These are phyloP conservation scores for Ephydatia muelleri DNA, from an alignment of 37 sponge, comb jelly and placozoan species.

Conservation along the genomic window DNA sequence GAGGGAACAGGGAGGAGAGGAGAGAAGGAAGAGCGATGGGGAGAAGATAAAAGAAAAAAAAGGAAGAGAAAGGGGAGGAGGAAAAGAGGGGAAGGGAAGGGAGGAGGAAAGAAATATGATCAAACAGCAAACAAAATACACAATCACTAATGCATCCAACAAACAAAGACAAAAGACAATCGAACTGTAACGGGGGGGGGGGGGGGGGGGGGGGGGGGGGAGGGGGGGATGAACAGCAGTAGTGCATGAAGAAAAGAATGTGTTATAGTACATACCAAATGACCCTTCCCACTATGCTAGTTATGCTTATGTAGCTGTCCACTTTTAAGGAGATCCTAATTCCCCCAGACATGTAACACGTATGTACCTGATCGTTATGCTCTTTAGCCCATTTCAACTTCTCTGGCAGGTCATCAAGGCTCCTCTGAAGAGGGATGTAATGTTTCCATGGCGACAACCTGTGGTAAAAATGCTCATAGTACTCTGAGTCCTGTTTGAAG, in stretches of 20 bases:
- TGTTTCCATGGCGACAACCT: constrained; percentile 90
- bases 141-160: too few relatives aligned
- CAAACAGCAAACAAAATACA: not conserved
- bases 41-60: too few relatives aligned
- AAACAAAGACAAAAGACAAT: too few relatives aligned
- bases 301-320: not conserved
- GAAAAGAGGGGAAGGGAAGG: not conserved
- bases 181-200: not conserved
- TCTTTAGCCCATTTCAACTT: constrained; percentile 83
- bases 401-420: constrained; percentile 87
- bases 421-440: constrained; percentile 86
- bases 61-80: not conserved
- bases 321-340: not conserved
- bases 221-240: not conserved
- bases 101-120: not conserved
- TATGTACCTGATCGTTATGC: constrained; percentile 75
- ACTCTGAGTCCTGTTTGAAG: constrained; percentile 95
- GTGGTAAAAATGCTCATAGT: constrained; percentile 97
- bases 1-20: not conserved
- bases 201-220: not conserved
- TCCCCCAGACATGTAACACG: not conserved
- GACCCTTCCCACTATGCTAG: not conserved
- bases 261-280: not conserved
- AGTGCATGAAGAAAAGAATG: not conserved
- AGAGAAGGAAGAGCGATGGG: not conserved